Base-by-base conservation (phyloP, 1,140 invertebrate genomes). In the Calosoma granatense region DNA sequence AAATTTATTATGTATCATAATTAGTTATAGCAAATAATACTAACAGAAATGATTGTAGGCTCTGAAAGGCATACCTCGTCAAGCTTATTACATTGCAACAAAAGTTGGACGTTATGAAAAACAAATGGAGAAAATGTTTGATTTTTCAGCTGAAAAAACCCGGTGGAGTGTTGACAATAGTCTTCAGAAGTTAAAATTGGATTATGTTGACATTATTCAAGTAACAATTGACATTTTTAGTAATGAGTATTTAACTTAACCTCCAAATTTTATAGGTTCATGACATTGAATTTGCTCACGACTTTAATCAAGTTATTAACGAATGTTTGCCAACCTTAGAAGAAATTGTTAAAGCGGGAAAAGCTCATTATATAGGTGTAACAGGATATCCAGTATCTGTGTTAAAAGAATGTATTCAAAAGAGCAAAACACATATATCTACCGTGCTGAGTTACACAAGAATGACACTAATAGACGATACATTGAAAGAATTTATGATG, bases 201-300 rank as follows among this genome's bases (percentile, higher is more conserved):
- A 90, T 57, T 94, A 92, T 69, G 80, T 97, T 0, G 94, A 98
- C 72, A 72, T 97, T 51, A 85, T 96, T 67, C 91, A 93, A 74
- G 90, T 90, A 47, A 20, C n/a, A 20, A 55, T 22, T 55, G 17
- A 39, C 20, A 17, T 3, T 30, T 30, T 30, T 6, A 15, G 19
- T 12, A 12, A 51, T 4, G 15, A 51, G 19, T 12, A 6, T 4
- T 6, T 12, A 6, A 51, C 15, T 51, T 12, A n/a, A 19, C 19
- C 19, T 6, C 9, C 19, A 15, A 6, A 6, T 30, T 30, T 70
- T 71, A 30, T 70, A 96, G 89, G 80, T 94, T 22, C 93, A 97
- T 66, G 94, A 97, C 67, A 77, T 92, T 51, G 93, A 96, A 68
- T 97, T 94, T 72, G 87, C 88, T 1, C 78, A 83, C n/a, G 81